Evolutionary conservation across 92 coral and sea anemone genomes (phyloP), one percentile per base, ranked within the genome.

Genomic region (Scolanthus callimorphus): DNA sequence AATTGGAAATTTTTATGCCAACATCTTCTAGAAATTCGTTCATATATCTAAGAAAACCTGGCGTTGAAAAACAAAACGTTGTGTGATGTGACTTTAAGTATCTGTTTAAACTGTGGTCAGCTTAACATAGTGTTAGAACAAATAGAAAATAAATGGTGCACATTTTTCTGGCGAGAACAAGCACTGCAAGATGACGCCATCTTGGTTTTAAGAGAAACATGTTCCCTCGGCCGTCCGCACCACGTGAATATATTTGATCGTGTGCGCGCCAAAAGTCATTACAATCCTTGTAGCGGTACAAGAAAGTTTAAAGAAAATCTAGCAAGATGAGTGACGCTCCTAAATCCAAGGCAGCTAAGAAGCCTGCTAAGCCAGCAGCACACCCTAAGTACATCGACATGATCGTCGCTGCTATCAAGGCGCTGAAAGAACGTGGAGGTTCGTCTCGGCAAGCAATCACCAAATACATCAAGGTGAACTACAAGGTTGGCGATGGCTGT

Each of bases 401-500:
- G 91, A 48, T 80, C 51, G 62, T 11, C 43, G 83, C 83, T 6
- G 91, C 91, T 10, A 44, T 85, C 37, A 19, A 11, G 15, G 74
- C 63, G 2, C 26, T 78, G 57, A 78, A 70, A 47, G 84, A 78
- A 62, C 78, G 84, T 17, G 57, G 49, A 34, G 85, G 85, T 13
- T 83, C 86, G 17, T 83, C 90, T 63, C 90, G 90, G 79, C 96
- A 78, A 57, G 83, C 82, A 43, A 83, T 87, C 62, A 75, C 31
- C 62, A 87, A 87, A 63, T 83, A 78, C 79, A 71, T 86, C 60
- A 55, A 55, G 62, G 77, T 56, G 29, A 69, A 75, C 79, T 70
- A 65, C 81, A 65, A 63, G 60, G 83, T 66, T 15, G 68, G 68
- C 0, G 68, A 63, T 9, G 47, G 25, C 38, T 17, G 25, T 46